These are phyloP conservation scores for Micromesistius poutassou DNA, from an alignment of 2,797 vertebrate species.

Conservation along the genomic window DNA sequence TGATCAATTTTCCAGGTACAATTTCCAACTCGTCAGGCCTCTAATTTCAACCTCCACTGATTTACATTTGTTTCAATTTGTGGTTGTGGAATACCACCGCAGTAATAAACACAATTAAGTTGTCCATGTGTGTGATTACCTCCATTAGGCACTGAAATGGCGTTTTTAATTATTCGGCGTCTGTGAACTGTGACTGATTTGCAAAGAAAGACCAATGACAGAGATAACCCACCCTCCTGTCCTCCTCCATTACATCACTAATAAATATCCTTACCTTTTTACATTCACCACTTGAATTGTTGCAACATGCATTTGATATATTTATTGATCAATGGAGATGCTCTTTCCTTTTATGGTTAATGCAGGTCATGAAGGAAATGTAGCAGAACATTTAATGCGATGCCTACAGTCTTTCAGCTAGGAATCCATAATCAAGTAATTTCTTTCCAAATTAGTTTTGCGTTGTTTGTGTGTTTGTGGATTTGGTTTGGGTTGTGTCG, in stretches of 20 bases:
- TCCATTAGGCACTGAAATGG: slow-evolving; percentile 44
- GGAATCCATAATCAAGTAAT: too few relatives aligned
- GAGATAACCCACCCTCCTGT: neutral
- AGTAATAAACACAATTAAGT: slow-evolving; percentile 61
- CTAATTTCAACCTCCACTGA: neutral
- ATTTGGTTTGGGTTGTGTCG: too few relatives aligned
- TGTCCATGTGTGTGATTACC: slow-evolving; percentile 54
- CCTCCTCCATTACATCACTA: too few relatives aligned
- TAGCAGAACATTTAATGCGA: too few relatives aligned
- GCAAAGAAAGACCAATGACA: slow-evolving; percentile 27
- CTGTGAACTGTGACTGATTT: slow-evolving; percentile 41
- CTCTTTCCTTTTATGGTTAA: too few relatives aligned
- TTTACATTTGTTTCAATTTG: slow-evolving; percentile 54
- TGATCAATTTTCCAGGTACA: slow-evolving; percentile 3
- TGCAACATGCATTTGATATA: too few relatives aligned
- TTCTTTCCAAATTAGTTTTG: too few relatives aligned
- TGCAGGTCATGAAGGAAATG: too few relatives aligned
- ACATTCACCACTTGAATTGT: neutral
- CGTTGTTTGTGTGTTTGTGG: too few relatives aligned
- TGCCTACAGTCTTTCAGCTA: too few relatives aligned
- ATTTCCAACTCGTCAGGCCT: too few relatives aligned
- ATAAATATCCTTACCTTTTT: neutral
- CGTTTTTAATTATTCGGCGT: slow-evolving; percentile 51
- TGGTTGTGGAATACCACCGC: slow-evolving; percentile 52
- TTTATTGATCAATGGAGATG: too few relatives aligned